phyloP scores from a whole-genome alignment of 2,888 invertebrate species.

The Operophtera brumata region DNA sequence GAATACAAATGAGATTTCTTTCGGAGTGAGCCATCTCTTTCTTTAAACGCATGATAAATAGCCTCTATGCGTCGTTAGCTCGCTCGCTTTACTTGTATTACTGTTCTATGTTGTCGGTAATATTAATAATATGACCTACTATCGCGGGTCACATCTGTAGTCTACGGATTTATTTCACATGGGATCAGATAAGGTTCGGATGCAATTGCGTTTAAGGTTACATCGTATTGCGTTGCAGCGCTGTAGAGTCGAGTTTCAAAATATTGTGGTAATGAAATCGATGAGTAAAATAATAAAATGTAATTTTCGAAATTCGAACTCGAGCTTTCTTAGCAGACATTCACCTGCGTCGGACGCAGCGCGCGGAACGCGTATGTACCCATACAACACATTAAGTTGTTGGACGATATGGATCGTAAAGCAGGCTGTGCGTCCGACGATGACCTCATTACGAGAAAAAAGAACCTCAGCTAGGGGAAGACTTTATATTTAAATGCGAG shows the following conservation, averaged over 20 bases:
- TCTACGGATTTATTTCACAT: conserved; percentile 62
- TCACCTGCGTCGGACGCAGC: conserved; percentile 60
- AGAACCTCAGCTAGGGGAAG: conserved; percentile 46
- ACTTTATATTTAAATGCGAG: conserved; percentile 45
- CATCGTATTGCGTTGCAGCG: conserved; percentile 52
- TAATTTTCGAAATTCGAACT: conserved; percentile 13
- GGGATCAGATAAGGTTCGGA: conserved; percentile 65
- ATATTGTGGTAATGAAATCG: conserved; percentile 62
- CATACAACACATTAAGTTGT: conserved; percentile 50
- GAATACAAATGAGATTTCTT: conserved; percentile 66
- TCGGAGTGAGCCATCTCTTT: conserved; percentile 68
- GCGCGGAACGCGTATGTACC: conserved; percentile 50
- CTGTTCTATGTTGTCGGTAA: conserved; percentile 72
- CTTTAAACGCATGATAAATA: conserved; percentile 71
- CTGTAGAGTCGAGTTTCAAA: conserved; percentile 62
- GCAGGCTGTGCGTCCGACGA: conserved; percentile 49
- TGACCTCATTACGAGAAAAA: conserved; percentile 70
- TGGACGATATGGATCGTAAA: conserved; percentile 60
- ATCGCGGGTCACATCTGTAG: conserved; percentile 71
- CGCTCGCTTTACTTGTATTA: conserved; percentile 67
- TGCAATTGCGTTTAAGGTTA: conserved; percentile 57
- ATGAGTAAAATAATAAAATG: conserved; percentile 40
- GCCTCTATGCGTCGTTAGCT: conserved; percentile 72
- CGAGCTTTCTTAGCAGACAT: conserved; percentile 38
- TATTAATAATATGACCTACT: conserved; percentile 76